These are phyloP conservation scores for Triplophysa rosa DNA, from an alignment of 2,113 vertebrate species.

Conservation along the genomic window DNA sequence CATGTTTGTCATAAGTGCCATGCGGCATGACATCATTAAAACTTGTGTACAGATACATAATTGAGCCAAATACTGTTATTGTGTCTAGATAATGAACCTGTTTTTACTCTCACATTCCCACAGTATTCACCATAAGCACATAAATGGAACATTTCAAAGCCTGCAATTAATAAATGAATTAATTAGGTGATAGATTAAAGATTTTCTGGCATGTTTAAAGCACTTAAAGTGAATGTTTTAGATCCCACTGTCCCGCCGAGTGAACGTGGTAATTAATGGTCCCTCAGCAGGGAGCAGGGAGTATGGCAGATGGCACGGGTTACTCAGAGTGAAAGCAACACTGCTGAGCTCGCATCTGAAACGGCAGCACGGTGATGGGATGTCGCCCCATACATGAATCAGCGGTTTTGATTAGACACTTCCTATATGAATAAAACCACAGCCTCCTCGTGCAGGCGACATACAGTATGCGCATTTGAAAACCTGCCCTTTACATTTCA, in stretches of 20 bases:
- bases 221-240: slow-evolving; percentile 61
- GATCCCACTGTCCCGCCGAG: slow-evolving; percentile 54
- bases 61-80: neutral
- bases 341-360: slow-evolving; percentile 47
- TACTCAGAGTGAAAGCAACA: slow-evolving; percentile 53
- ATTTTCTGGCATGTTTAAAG: slow-evolving; percentile 58
- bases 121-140: neutral
- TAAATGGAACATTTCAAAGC: slow-evolving; percentile 14
- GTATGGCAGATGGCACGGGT: slow-evolving; percentile 60
- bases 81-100: neutral
- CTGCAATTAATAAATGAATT: slow-evolving; percentile 46
- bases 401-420: slow-evolving; percentile 33
- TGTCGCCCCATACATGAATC: slow-evolving; percentile 44
- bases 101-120: neutral
- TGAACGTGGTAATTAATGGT: slow-evolving; percentile 62
- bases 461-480: neutral
- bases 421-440: slow-evolving; percentile 16
- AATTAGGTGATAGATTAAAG: slow-evolving; percentile 51
- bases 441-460: neutral
- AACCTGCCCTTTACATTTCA: neutral
- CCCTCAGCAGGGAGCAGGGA: slow-evolving; percentile 55
- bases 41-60: neutral
- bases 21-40: slow-evolving; percentile 10
- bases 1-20: neutral
- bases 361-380: slow-evolving; percentile 36